Evolutionary conservation across 2,113 vertebrate genomes (phyloP).

Genomic region (Cebus imitator): DNA sequence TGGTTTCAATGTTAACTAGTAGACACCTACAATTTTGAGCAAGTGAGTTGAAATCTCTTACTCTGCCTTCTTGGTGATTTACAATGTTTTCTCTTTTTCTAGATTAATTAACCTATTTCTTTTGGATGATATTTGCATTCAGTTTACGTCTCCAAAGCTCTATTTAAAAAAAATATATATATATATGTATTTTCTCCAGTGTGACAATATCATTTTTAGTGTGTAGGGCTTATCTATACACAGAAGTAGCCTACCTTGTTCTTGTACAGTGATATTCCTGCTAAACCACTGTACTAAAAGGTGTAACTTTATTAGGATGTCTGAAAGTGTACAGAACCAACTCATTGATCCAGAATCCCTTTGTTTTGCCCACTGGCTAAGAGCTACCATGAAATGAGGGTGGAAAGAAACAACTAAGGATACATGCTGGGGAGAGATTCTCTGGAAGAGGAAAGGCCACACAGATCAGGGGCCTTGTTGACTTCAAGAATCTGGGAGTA

Average conservation of each 20-base stretch:
- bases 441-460: neutral
- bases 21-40: neutral
- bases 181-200: neutral
- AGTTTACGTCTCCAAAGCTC: neutral
- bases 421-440: rapidly evolving
- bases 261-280: neutral
- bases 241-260: neutral
- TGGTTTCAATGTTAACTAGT: neutral
- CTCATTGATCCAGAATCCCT: neutral
- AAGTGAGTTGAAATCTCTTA: neutral
- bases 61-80: neutral
- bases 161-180: too few relatives aligned
- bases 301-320: neutral
- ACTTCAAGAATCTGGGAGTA: neutral
- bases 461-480: neutral
- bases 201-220: neutral
- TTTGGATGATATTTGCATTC: neutral
- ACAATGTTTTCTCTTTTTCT: neutral
- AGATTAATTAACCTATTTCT: neutral
- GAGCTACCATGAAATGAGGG: neutral
- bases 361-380: neutral
- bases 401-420: neutral
- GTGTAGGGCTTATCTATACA: neutral
- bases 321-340: neutral
- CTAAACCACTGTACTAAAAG: neutral